Conservation (phyloP, 1,140 invertebrate genomes). For the Eurosta solidaginis region DNA sequence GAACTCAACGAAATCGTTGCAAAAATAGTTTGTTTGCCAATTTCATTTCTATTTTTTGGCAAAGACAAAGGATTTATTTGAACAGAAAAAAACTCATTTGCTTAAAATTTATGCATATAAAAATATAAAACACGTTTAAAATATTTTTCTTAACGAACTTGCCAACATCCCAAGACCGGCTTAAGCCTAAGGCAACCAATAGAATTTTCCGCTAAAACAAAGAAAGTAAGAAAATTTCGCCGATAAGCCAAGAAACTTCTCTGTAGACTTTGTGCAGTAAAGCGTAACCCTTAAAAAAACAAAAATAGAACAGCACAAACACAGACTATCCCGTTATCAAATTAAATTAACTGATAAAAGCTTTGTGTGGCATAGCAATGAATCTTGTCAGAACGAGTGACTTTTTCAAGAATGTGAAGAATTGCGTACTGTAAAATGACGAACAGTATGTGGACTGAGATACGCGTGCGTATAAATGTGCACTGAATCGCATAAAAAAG, state of each 20-base stretch:
- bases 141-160: background rate
- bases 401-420: too few species aligned
- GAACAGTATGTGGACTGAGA: background rate
- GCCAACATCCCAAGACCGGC: background rate
- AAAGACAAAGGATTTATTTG: too few species aligned
- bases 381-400: background rate
- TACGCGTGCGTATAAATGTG: background rate
- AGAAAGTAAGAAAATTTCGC: too few species aligned
- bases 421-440: too few species aligned
- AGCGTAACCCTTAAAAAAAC: too few species aligned
- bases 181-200: background rate
- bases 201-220: background rate
- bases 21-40: too few species aligned
- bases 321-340: background rate
- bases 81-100: too few species aligned
- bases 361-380: background rate
- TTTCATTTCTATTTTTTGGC: too few species aligned
- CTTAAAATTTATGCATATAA: background rate
- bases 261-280: too few species aligned
- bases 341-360: constrained; percentile 5
- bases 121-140: background rate
- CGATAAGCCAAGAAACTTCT: too few species aligned
- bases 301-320: background rate
- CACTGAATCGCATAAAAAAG: background rate
- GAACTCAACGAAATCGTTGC: too few species aligned